Evolutionary conservation across 2,888 invertebrate genomes (phyloP).

Genomic region (Eristalis tenax): DNA sequence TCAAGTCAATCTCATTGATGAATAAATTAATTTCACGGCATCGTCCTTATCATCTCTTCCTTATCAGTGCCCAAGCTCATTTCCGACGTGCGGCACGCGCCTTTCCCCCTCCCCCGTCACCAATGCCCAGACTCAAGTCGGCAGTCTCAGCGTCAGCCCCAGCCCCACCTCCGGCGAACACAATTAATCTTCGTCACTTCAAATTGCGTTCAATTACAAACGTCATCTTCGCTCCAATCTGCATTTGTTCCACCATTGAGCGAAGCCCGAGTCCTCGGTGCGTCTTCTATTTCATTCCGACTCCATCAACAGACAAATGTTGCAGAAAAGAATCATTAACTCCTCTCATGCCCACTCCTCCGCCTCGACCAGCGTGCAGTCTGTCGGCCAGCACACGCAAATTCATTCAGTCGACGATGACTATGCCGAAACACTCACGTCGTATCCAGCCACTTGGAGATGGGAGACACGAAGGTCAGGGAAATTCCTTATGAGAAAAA

Average conservation of each 20-base stretch:
- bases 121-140: slow-evolving; percentile 10
- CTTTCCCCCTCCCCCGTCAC: slow-evolving; percentile 5
- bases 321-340: slow-evolving; percentile 63
- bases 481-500: slow-evolving; percentile 46
- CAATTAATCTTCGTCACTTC: slow-evolving; percentile 69
- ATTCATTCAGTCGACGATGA: slow-evolving; percentile 49
- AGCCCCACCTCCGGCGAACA: neutral
- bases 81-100: slow-evolving; percentile 54
- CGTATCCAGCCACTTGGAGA: slow-evolving; percentile 31
- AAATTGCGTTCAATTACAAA: slow-evolving; percentile 71
- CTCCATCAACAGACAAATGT: slow-evolving; percentile 69
- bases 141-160: neutral
- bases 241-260: slow-evolving; percentile 53
- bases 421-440: slow-evolving; percentile 50
- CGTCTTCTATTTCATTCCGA: slow-evolving; percentile 2
- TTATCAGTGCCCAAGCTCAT: slow-evolving; percentile 57
- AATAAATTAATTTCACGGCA: slow-evolving; percentile 57
- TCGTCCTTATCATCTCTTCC: slow-evolving; percentile 18
- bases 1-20: slow-evolving; percentile 35
- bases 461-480: slow-evolving; percentile 4
- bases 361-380: neutral
- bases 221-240: slow-evolving; percentile 63
- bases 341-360: neutral
- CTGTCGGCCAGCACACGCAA: slow-evolving; percentile 12
- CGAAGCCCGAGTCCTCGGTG: neutral